Conservation (phyloP, 2,113 vertebrate species). For the Hepsetus odoe region DNA sequence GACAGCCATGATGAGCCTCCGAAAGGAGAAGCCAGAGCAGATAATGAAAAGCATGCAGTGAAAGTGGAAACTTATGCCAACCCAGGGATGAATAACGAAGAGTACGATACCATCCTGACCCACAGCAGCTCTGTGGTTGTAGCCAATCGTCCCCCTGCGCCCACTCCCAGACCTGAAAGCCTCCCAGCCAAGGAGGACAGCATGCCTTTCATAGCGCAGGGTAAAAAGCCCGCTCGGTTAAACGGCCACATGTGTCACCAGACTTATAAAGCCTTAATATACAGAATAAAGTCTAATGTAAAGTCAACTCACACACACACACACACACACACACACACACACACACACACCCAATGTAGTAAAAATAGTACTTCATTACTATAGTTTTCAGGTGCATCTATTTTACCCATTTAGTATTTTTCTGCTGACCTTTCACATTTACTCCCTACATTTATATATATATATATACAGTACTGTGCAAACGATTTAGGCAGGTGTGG, state of each 20-base stretch:
- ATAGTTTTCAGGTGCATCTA: too few relatives aligned
- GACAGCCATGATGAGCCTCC: slow-evolving; percentile 30
- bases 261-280: background rate
- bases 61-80: slow-evolving; percentile 62
- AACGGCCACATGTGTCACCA: too few relatives aligned
- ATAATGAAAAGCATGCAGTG: slow-evolving; percentile 45
- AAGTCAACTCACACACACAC: too few relatives aligned
- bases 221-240: slow-evolving; percentile 59
- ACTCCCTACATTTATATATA: too few relatives aligned
- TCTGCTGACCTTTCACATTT: too few relatives aligned
- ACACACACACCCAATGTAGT: too few relatives aligned
- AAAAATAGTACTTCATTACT: too few relatives aligned
- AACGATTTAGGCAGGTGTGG: too few relatives aligned
- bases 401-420: too few relatives aligned
- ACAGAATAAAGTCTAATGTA: too few relatives aligned
- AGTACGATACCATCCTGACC: slow-evolving; percentile 71
- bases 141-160: slow-evolving; percentile 76
- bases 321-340: too few relatives aligned
- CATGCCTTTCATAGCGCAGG: slow-evolving; percentile 70
- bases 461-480: too few relatives aligned
- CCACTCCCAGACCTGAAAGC: slow-evolving; percentile 72
- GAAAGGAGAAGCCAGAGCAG: slow-evolving; percentile 4
- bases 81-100: slow-evolving; percentile 50
- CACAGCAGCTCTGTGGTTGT: slow-evolving; percentile 52
- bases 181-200: slow-evolving; percentile 58